Conservation (phyloP, 2,113 vertebrate genomes). For the Rana temporaria region DNA sequence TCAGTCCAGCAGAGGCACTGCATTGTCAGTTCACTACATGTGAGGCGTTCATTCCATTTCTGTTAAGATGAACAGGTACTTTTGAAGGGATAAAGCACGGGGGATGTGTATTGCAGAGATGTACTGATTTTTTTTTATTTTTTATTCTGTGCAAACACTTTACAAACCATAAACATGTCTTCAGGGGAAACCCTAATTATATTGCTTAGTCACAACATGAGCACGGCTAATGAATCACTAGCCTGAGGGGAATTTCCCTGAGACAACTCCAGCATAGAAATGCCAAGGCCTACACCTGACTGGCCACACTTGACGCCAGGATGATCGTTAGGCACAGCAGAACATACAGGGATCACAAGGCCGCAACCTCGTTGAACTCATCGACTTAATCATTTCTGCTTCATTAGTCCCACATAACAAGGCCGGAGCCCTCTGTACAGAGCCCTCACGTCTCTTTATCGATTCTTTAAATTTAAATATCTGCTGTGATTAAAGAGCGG, state of each 20-base stretch:
- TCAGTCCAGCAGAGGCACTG: too few relatives aligned
- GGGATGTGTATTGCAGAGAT: too few relatives aligned
- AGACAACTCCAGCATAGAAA: not conserved
- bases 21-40: too few relatives aligned
- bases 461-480: constrained; percentile 42
- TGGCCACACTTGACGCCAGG: not conserved
- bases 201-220: not conserved
- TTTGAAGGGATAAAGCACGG: too few relatives aligned
- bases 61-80: too few relatives aligned
- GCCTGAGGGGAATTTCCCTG: not conserved
- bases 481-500: constrained; percentile 28
- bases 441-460: constrained; percentile 24
- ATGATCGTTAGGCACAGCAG: not conserved
- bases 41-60: too few relatives aligned
- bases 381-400: constrained; percentile 41
- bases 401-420: not conserved
- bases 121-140: too few relatives aligned
- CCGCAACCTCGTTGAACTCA: constrained; percentile 1
- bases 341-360: not conserved
- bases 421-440: not conserved
- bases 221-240: not conserved
- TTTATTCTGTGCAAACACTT: too few relatives aligned
- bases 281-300: not conserved
- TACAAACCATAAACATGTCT: too few relatives aligned
- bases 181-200: too few relatives aligned